Percentiles rank a stretch among this genome's conserved stretches.
These are phyloP conservation scores for Deilephila elpenor DNA, from an alignment of 2,888 invertebrate genomes.

Conservation along the genomic window DNA sequence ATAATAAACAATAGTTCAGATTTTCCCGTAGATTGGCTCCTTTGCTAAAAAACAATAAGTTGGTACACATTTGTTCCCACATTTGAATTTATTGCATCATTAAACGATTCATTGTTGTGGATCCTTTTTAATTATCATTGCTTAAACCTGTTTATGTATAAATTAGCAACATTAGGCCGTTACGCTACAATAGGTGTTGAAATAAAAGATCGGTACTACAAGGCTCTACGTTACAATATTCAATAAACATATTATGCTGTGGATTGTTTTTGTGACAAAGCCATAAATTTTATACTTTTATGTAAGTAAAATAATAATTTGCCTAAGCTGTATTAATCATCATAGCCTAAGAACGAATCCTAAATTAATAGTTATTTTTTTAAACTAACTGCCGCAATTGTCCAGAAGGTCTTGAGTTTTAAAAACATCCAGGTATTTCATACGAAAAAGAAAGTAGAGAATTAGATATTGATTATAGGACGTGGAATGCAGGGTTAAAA, in stretches of 20 bases:
- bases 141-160: conserved; percentile 5
- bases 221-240: neutral
- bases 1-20: conserved; percentile 11
- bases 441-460: no score
- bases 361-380: no score
- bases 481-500: neutral
- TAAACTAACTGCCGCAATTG: no score
- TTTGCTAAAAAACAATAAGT: conserved; percentile 6
- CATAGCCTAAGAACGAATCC: no score
- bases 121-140: conserved; percentile 10
- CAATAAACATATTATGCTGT: no score
- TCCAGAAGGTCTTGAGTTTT: no score
- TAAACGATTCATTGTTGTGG: neutral
- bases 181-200: conserved; percentile 1
- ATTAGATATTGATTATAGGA: neutral
- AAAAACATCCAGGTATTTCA: no score
- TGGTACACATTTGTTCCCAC: conserved; percentile 17
- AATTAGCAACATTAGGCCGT: neutral
- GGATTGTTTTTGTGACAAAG: no score
- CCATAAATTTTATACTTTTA: no score
- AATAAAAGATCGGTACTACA: neutral
- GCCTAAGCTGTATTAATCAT: no score
- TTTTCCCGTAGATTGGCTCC: neutral
- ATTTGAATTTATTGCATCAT: conserved; percentile 10
- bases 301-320: no score